Evolutionary conservation across 2,888 invertebrate species (phyloP), one percentile per base, ranked within the genome.

Genomic region (Crepidodera aurea): DNA sequence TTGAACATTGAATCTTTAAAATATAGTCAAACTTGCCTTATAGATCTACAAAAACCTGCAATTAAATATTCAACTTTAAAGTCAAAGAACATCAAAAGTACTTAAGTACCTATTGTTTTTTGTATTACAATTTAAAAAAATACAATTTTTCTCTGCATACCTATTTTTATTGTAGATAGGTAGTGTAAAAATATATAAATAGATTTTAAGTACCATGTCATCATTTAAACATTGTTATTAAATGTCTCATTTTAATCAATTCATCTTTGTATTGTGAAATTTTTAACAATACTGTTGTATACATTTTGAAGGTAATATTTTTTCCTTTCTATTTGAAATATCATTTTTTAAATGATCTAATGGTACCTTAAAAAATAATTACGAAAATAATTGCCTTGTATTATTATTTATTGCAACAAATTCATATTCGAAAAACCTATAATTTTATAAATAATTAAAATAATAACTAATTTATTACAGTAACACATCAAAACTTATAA

Each of bases 381-480:
- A 8, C 7, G 6, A 6, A 50, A 32, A 19, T 27, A 48, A 48
- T 25, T 50, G 29, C 16, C 50, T 32, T 32, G 32, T 50, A 50
- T 32, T 50, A 32, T 50, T 50, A 50, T 50, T 50, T 50, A 50
- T 50, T 50, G 50, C 50, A 12, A 10, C 32, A 50, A 50, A 32
- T 32, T 16, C 5, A 10, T 48, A 50, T 10, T n/a, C 12, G 13
- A 5, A 13, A 48, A n/a, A 8, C 10, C 34, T 16, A 46, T 25
- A 25, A 46, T 46, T 46, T 25, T 46, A n/a, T 44, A 13, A 44
- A 44, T 18, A 13, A 19, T 19, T 44, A 22, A 34, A 34, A 2
- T 5, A 13, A 34, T 34, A 13, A 34, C 6, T 29, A 29, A 34
- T 34, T 34, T n/a, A 34, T 34, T n/a, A n/a, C n/a, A n/a, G n/a